Conservation (phyloP, 1,140 invertebrate species). For the Euura lappo region DNA sequence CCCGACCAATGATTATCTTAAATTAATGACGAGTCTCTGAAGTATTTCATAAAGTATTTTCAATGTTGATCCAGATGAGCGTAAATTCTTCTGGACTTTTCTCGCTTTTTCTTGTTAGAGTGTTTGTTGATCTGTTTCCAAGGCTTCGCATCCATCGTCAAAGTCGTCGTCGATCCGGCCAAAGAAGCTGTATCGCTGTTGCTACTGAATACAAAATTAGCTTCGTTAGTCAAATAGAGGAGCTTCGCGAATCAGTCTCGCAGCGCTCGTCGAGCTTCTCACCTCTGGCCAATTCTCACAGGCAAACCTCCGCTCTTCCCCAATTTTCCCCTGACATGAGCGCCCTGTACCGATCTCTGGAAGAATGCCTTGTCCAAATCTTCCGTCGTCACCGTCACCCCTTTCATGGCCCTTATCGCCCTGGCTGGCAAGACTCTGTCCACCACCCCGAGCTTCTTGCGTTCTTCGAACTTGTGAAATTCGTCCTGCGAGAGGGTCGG, state of each 20-base stretch:
- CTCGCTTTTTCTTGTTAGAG: constrained; percentile 81
- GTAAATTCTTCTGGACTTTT: constrained; percentile 85
- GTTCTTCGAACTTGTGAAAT: constrained; percentile 70
- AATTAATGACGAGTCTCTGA: not conserved
- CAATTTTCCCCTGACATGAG: constrained; percentile 59
- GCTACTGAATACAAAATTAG: constrained; percentile 42
- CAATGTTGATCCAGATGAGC: constrained; percentile 79
- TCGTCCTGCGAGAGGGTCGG: constrained; percentile 72
- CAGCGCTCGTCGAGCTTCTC: constrained; percentile 18
- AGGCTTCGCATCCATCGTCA: constrained; percentile 66
- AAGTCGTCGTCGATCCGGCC: constrained; percentile 46
- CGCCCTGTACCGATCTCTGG: constrained; percentile 42
- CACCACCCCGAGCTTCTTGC: constrained; percentile 44
- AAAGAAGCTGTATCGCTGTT: constrained; percentile 27
- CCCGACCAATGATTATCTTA: not conserved
- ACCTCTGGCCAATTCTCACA: constrained; percentile 14
- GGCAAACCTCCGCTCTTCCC: constrained; percentile 41
- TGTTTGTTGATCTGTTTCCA: constrained; percentile 84
- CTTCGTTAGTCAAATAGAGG: constrained; percentile 61
- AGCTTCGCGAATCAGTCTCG: constrained; percentile 29
- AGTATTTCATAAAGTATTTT: constrained; percentile 22
- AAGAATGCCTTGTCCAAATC: constrained; percentile 70
- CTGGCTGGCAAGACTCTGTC: constrained; percentile 58
- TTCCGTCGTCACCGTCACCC: constrained; percentile 51
- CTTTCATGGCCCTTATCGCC: constrained; percentile 63